Base-by-base conservation (phyloP, 2,797 vertebrate species). In the Sebastiscus tertius region DNA sequence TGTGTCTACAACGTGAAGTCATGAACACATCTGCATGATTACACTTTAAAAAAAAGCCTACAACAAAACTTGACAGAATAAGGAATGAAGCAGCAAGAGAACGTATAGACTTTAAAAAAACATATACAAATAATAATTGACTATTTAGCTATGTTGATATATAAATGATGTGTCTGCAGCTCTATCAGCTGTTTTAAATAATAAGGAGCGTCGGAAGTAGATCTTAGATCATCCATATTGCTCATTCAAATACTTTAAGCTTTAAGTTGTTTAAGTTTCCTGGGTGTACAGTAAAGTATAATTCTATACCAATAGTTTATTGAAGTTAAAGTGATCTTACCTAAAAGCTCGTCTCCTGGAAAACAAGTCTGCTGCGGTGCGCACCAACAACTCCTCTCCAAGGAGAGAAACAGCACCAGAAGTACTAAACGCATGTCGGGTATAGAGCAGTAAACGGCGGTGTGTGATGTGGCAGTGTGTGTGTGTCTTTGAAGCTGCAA, bases 401-500 rank as follows among this genome's bases (percentile, higher is more conserved):
- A 63, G 16, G 92, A 84, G 0, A 94, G 84, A 71, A 96, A 83
- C 52, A 96, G 68, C 80, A 89, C 80, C 65, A 87, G 82, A 83
- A 90, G 77, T 73, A 83, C 79, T 0, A 71, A 34, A 71, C 6
- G 77, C 96, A 96, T 96, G 80, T 82, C 92, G 85, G 31, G 49
- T 20, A 39, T 39, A 39, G 36, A 39, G 71, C 39, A 67, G 77
- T 3, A 1, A 27, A 27, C 61, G 73, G 88, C 55, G 54, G 1
- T 33, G 88, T 84, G 94, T 92, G 95, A 95, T 95, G 95, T 96
- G 95, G 94, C 95, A 93, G 76, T 16, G 72, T 52, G 36, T 18
- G 13, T 34, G 36, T 18, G 13, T 39, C 68, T 81, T 42, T 39
- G 33, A 60, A 69, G 68, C 67, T 46, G 49, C 42, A 42, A 64